A percentile compares a stretch with the other conserved stretches of the same genome.
Evolutionary conservation across 2,888 invertebrate genomes (phyloP).

Genomic region (Tipula vernalis): DNA sequence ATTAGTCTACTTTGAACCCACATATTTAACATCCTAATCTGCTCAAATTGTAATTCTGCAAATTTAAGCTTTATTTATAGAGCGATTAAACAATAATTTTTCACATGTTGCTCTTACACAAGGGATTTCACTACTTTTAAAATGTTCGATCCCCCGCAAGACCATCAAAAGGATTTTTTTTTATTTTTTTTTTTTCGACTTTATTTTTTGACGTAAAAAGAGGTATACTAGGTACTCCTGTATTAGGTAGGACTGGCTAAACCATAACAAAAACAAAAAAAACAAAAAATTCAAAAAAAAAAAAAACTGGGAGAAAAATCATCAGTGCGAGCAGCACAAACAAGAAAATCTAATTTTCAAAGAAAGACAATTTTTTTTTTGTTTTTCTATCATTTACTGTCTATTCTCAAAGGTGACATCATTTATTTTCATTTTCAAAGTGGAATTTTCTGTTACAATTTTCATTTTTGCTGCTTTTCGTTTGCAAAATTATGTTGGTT

Average conservation of each 20-base stretch:
- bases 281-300: neutral
- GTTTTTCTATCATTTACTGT: neutral
- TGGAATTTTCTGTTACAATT: neutral
- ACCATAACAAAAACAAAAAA: neutral
- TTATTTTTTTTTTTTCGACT: too few relatives aligned
- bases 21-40: too few relatives aligned
- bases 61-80: too few relatives aligned
- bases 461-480: neutral
- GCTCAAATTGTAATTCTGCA: too few relatives aligned
- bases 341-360: neutral
- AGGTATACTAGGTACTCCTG: neutral
- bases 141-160: neutral
- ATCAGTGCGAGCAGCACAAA: neutral
- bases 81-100: too few relatives aligned
- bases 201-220: neutral
- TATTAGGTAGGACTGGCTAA: neutral
- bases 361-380: neutral
- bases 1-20: too few relatives aligned
- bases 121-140: neutral
- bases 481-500: neutral
- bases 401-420: constrained; percentile 4
- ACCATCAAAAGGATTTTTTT: neutral
- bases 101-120: too few relatives aligned
- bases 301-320: neutral
- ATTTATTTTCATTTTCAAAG: neutral